These are phyloP conservation scores for Beris chalybata DNA, from an alignment of 2,888 invertebrate species.

Conservation along the genomic window DNA sequence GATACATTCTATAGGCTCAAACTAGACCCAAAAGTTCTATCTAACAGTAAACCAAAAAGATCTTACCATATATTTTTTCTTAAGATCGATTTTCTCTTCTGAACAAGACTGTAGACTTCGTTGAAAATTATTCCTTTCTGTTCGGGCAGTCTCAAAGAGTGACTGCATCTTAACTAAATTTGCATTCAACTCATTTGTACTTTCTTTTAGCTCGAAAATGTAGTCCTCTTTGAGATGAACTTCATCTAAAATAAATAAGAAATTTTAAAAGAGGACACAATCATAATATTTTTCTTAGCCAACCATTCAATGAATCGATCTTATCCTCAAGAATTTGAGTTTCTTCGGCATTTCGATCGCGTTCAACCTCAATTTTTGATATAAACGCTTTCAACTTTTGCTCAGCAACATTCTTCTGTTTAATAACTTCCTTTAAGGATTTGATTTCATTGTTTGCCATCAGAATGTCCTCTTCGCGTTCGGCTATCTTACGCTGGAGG, in stretches of 20 bases:
- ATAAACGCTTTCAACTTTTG: conserved; percentile 49
- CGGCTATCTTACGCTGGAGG: conserved; percentile 26
- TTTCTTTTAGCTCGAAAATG: conserved; percentile 52
- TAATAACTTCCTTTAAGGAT: conserved; percentile 49
- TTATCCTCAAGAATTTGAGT: conserved; percentile 49
- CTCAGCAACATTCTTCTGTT: conserved; percentile 45
- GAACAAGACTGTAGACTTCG: conserved; percentile 70
- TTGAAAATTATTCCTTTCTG: conserved; percentile 75
- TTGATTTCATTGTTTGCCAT: conserved; percentile 52
- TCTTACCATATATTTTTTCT: conserved; percentile 72
- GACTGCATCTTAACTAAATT: conserved; percentile 59
- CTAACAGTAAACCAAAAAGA: background rate
- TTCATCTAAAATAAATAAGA: conserved; percentile 44
- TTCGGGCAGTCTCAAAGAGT: conserved; percentile 71
- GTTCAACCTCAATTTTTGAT: conserved; percentile 48
- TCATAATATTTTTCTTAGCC: background rate
- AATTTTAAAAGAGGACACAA: background rate
- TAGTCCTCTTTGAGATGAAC: conserved; percentile 52
- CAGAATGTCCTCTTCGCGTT: conserved; percentile 41
- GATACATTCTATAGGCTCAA: background rate
- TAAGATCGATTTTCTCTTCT: conserved; percentile 70
- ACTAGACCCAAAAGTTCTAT: conserved; percentile 40
- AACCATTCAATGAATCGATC: conserved; percentile 23
- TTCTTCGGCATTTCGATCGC: conserved; percentile 51
- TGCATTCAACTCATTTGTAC: conserved; percentile 49